A percentile compares a stretch with the other conserved stretches of the same genome.
phyloP scores from a whole-genome alignment of 2,113 vertebrate genomes.

The Halcyon malimbica region DNA sequence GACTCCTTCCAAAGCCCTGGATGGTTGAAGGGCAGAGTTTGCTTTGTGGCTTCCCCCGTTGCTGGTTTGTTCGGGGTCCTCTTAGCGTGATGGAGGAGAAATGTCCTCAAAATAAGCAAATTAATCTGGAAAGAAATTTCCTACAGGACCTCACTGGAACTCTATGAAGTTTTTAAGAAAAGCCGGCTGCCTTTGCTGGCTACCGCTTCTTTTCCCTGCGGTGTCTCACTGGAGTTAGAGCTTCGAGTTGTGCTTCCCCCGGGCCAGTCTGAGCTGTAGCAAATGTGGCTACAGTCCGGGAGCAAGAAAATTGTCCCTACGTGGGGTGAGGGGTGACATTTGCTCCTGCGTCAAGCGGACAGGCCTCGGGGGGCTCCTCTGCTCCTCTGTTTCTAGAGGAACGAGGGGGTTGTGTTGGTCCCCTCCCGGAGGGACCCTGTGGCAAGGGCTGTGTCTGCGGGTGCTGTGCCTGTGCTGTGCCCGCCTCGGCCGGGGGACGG shows the following conservation, averaged over 20 bases:
- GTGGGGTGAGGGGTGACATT: too few species aligned
- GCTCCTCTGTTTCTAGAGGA: background rate
- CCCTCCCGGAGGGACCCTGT: background rate
- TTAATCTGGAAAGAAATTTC: background rate
- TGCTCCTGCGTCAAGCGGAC: background rate
- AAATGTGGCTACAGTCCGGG: fast-evolving
- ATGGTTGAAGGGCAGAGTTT: background rate
- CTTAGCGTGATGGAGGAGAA: background rate
- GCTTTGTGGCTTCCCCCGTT: background rate
- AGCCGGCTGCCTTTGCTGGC: fast-evolving
- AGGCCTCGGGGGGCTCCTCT: background rate
- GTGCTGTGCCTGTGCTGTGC: background rate
- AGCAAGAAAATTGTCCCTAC: fast-evolving
- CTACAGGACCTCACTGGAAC: background rate
- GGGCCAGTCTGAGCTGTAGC: fast-evolving
- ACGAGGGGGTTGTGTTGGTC: background rate
- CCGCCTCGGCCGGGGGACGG: background rate
- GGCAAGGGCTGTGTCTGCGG: background rate
- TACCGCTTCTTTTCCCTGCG: fast-evolving
- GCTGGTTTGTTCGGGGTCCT: background rate
- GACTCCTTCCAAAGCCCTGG: fast-evolving
- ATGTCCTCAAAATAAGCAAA: background rate
- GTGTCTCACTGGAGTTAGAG: fast-evolving
- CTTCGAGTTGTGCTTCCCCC: fast-evolving
- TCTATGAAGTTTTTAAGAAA: too few species aligned